Base-by-base conservation (phyloP, 2,113 vertebrate species). In the Apteryx mantelli region DNA sequence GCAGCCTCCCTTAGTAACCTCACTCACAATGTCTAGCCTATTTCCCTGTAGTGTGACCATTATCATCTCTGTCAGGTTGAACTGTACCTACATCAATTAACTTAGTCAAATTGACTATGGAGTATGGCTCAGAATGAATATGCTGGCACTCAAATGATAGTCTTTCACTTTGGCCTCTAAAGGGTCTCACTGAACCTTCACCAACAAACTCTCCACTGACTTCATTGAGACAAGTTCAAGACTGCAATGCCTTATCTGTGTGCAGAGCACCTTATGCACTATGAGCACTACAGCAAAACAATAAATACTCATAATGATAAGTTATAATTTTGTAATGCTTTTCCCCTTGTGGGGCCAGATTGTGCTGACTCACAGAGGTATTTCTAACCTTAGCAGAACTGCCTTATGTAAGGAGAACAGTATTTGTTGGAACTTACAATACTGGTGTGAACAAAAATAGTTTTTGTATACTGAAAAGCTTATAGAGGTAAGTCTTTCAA, bases 71-170 rank as follows among this genome's bases (percentile, higher is more conserved):
- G 30, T 28, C 40, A 80, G 79, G 68, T 36, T 93, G 90, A 91
- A 91, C 77, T 76, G 50, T 90, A 95, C 81, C 86, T 88, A 81
- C 36, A 68, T 88, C 73, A 96, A 92, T 91, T 95, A 94, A 94
- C 56, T 83, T 93, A 89, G 52, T 95, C 58, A 91, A 90, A 93
- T 77, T 96, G 88, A 81, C 85, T 77, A 93, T 42, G 55, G 75
- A 96, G 68, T 93, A 81, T 32, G 64, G 50, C 60, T 63, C 73
- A 89, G 84, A 75, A 94, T 58, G 73, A 86, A 74, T 46, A 93
- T 56, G 34, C 30, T 69, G 60, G 25, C 30, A 74, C 28, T 92
- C 28, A 65, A 44, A 22, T 77, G 26, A 90, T 48, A 82, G 91
- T 81, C 38, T 70, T 81, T 77, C 50, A 28, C 36, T 42, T 25